Evolutionary conservation across 2,797 vertebrate species (phyloP), one percentile per base, ranked within the genome.

Genomic region (Distichodus sexfasciatus): DNA sequence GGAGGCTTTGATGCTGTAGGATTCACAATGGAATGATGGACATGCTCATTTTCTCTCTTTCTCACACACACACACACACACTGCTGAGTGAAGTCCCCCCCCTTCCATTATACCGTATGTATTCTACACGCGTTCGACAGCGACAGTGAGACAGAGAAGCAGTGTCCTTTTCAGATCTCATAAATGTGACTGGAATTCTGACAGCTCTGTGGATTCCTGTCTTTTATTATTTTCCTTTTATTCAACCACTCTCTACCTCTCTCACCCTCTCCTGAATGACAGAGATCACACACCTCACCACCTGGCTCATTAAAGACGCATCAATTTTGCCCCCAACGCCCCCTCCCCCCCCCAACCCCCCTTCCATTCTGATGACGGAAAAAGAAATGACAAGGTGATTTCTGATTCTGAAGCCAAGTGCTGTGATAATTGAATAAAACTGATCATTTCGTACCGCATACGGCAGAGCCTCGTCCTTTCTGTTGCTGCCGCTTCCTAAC

Each of bases 111-210:
- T 24, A 40, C 15, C 40, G 12, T 58, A 41, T 58, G 12, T 58
- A 41, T 58, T 40, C 36, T 14, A 10, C 55, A 40, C 12, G 26
- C 35, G 26, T 33, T 40, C 55, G n/a, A 21, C 55, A 4, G 48
- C 58, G 15, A 19, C 60, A 48, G 11, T 7, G 40, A 53, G 21
- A 59, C 44, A 29, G 23, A 50, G 65, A 19, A 66, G n/a, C 26
- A 3, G 8, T 15, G 41, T 46, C 64, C 53, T 8, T 47, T 62
- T 26, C 40, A 67, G 23, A 67, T 29, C 38, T 28, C 6, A 23
- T 3, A 24, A 58, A 21, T 47, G 51, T 19, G 63, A 40, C 36
- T 21, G 31, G 38, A 72, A 58, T 33, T 31, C 23, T 66, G 53
- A 14, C 36, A 51, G 43, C 48, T 29, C 26, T 2, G 7, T 15